A percentile compares a stretch with the other conserved stretches of the same genome.
Evolutionary conservation across 2,113 vertebrate genomes (phyloP).

Genomic region (Paradoxurus hermaphroditus): DNA sequence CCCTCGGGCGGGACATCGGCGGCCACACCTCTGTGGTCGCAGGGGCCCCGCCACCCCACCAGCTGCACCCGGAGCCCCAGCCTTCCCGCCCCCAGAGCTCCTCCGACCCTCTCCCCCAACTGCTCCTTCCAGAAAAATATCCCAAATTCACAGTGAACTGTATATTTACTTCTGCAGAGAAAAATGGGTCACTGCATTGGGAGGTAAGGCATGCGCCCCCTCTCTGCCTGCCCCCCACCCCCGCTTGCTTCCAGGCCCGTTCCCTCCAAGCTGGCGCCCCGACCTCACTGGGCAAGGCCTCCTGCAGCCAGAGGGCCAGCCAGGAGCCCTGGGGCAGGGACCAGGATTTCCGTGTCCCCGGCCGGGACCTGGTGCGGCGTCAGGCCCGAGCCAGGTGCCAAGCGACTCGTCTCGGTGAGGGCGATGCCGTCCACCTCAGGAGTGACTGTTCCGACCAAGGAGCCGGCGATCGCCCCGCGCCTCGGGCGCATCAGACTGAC

Average conservation of each 20-base stretch:
- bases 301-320: not conserved
- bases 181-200: not conserved
- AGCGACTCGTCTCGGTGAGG: not conserved
- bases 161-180: not conserved
- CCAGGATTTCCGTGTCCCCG: not conserved
- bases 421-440: not conserved
- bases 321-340: not conserved
- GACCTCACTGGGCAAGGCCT: not conserved
- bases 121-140: not conserved
- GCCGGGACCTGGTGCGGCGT: not conserved
- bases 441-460: not conserved
- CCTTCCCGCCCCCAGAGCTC: no score
- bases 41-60: not conserved
- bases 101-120: not conserved
- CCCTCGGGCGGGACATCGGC: not conserved
- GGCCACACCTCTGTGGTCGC: not conserved
- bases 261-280: not conserved
- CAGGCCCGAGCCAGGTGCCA: not conserved
- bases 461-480: fast-evolving
- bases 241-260: not conserved
- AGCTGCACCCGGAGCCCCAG: not conserved
- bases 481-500: fast-evolving
- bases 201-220: not conserved
- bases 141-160: not conserved
- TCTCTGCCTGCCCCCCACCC: not conserved